Evolutionary conservation across 2,888 invertebrate genomes (phyloP), one percentile per base, ranked within the genome.

Genomic region (Gymnoscelis rufifasciata): DNA sequence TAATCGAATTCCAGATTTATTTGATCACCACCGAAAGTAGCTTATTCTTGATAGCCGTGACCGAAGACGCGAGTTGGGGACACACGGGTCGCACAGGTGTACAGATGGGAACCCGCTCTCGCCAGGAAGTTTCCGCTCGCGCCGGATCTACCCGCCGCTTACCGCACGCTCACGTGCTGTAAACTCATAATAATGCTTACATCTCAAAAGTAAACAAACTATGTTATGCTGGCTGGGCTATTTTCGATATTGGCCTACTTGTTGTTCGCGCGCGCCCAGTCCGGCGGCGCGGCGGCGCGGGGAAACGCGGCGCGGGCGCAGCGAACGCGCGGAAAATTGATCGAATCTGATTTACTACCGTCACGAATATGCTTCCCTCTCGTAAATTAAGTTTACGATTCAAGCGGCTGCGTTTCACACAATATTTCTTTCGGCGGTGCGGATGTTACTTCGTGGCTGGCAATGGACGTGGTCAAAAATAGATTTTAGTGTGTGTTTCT

Each of bases 381-480:
- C 62, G 67, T 71, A 72, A 69, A 73, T 71, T 64, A 60, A 62
- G 57, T 71, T 71, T 67, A 71, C 68, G 69, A 67, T 59, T 56
- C 56, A 56, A 64, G 62, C 60, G 51, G 64, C 59, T 51, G 64
- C 60, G 64, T 69, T 73, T 69, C 66, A 64, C 71, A 70, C 70
- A 66, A 58, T 73, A 70, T 71, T 77, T 81, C 73, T 80, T 80
- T 82, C 74, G 63, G 60, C 65, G 69, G 62, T 71, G 64, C 73
- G 75, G 72, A 75, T 76, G 77, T 76, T 74, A 74, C 79, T 75
- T 64, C 69, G 78, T 73, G 77, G 77, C 79, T 81, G 81, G 83
- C 83, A 83, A 80, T 83, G 80, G 78, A 74, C 72, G 72, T 71
- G 56, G 77, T 83, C 76, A 75, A 81, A 86, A 83, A 86, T 86